Base-by-base conservation (phyloP, 2,113 vertebrate species). In the Cyanocitta stelleri region DNA sequence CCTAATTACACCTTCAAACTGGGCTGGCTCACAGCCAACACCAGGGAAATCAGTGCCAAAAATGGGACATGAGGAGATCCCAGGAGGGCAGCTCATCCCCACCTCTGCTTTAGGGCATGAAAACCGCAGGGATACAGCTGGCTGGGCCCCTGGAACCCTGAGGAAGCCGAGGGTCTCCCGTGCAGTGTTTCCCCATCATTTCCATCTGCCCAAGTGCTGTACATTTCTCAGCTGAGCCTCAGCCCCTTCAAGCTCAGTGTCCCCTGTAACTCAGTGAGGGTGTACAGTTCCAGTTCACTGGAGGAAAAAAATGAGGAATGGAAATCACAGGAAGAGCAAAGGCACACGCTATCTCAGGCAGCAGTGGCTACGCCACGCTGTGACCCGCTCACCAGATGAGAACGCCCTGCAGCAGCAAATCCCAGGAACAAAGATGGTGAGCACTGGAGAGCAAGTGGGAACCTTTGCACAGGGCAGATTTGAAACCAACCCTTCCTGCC, bases 401-500 rank as follows among this genome's bases (percentile, higher is more conserved):
- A 85, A 51, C 3, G 46, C 64, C 77, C 73, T 49, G 26, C 39
- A 56, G 29, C 43, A 86, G 59, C 72, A 79, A 62, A 67, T 59
- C 63, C 67, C 59, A 64, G 78, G 48, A 78, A 62, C 49, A 48
- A 30, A 37, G 76, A 39, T 6, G 59, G 67, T 10, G 54, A 89
- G 77, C 29, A 7, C 61, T 8, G 37, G 29, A 74, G 37, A 64
- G 48, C 80, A 71, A 71, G 84, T 7, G 44, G 88, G 62, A 87
- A 68, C 46, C 61, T 35, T 16, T 56, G 24, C 90, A 81, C 17
- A 12, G 68, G 69, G 84, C 84, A 85, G 78, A 66, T 51, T 32
- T 39, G 44, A 79, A 92, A 79, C 54, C 81, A 89, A 61, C 88
- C 93, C 93, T 95, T 82, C 87, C 63, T 90, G 80, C 78, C 91